Conservation (phyloP, 2,888 invertebrate genomes). For the Scaptomyza flava region DNA sequence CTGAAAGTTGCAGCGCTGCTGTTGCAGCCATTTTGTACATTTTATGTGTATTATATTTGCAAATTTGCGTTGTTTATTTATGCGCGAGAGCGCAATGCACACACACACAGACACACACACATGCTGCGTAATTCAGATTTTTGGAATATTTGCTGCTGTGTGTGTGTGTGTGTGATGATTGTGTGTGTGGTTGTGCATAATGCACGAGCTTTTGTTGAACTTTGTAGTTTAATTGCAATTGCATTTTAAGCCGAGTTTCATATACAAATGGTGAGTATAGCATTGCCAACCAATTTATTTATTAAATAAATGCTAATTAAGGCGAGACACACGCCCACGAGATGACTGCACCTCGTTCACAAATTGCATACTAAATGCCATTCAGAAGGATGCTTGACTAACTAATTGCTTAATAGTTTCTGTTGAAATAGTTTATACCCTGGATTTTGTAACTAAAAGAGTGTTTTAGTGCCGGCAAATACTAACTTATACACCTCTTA, state of each 20-base stretch:
- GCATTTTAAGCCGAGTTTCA: slow-evolving; percentile 43
- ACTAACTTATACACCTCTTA: no score
- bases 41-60: slow-evolving; percentile 75
- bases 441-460: neutral
- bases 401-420: slow-evolving; percentile 34
- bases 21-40: slow-evolving; percentile 69
- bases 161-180: slow-evolving; percentile 25
- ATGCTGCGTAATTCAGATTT: slow-evolving; percentile 6
- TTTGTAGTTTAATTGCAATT: slow-evolving; percentile 68
- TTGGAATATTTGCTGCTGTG: slow-evolving; percentile 45
- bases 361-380: slow-evolving; percentile 51
- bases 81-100: slow-evolving; percentile 56
- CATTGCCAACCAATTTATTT: slow-evolving; percentile 51
- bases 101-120: slow-evolving; percentile 8
- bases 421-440: neutral
- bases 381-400: slow-evolving; percentile 46
- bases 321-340: slow-evolving; percentile 22
- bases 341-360: neutral
- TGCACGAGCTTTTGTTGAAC: slow-evolving; percentile 59
- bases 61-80: slow-evolving; percentile 76
- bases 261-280: slow-evolving; percentile 4
- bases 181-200: slow-evolving; percentile 55
- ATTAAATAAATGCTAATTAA: slow-evolving; percentile 66
- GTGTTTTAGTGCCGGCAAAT: neutral
- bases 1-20: slow-evolving; percentile 52